phyloP scores from a whole-genome alignment of 2,113 vertebrate species.

The Leucoraja erinaceus region DNA sequence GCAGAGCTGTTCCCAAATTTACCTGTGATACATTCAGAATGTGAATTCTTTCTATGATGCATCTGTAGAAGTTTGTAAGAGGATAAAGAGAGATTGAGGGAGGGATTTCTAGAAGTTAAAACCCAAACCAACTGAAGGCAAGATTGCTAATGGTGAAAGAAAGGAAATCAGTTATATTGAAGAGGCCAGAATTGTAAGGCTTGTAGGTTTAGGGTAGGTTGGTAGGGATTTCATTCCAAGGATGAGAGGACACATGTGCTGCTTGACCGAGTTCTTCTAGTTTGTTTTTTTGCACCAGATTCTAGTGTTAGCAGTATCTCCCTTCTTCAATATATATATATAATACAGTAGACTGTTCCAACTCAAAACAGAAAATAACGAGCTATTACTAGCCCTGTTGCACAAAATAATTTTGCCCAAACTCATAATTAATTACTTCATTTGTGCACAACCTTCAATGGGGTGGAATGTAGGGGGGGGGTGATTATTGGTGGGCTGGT shows the following conservation, averaged over 20 bases:
- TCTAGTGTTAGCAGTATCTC: too few relatives aligned
- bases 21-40: too few relatives aligned
- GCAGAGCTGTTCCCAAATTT: too few relatives aligned
- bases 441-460: neutral
- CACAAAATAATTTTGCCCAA: conserved; percentile 18
- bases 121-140: neutral
- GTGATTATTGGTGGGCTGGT: neutral
- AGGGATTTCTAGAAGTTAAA: neutral
- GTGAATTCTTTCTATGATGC: too few relatives aligned
- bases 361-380: neutral
- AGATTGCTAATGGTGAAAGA: neutral
- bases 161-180: neutral
- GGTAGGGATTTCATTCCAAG: neutral
- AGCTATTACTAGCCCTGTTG: neutral
- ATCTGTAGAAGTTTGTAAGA: too few relatives aligned
- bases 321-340: neutral
- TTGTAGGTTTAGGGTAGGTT: neutral
- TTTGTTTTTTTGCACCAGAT: too few relatives aligned
- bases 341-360: neutral
- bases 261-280: too few relatives aligned
- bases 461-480: neutral
- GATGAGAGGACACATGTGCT: neutral
- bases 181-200: neutral
- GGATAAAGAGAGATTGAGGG: neutral
- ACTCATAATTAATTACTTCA: neutral